phyloP scores from a whole-genome alignment of 2,888 invertebrate genomes.

The Drosophila longiperda region DNA sequence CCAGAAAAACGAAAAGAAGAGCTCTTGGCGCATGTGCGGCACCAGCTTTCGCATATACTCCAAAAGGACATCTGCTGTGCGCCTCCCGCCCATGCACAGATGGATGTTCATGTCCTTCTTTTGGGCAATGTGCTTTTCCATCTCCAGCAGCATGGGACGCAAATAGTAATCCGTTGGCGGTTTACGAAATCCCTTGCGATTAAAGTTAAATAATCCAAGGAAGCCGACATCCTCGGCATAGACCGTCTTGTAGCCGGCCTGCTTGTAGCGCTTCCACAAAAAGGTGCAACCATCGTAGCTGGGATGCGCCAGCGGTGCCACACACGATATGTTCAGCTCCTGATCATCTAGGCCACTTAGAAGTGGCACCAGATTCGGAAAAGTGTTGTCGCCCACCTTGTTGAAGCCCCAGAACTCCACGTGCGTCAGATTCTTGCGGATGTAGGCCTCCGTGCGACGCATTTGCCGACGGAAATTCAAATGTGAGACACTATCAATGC shows the following conservation, averaged over 20 bases:
- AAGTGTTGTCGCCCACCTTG: constrained; percentile 97
- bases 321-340: constrained; percentile 89
- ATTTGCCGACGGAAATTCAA: constrained; percentile 94
- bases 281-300: constrained; percentile 92
- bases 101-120: constrained; percentile 82
- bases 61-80: constrained; percentile 90
- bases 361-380: constrained; percentile 94
- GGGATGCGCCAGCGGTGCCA: constrained; percentile 86
- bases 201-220: constrained; percentile 93
- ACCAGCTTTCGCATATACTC: constrained; percentile 90
- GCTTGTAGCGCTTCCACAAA: constrained; percentile 92
- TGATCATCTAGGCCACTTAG: constrained; percentile 89
- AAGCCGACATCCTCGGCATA: constrained; percentile 93
- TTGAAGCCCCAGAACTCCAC: constrained; percentile 95
- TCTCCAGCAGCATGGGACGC: constrained; percentile 89
- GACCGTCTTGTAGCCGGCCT: constrained; percentile 90
- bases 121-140: constrained; percentile 89
- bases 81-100: constrained; percentile 83
- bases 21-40: constrained; percentile 86
- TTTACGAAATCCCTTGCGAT: constrained; percentile 90
- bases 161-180: constrained; percentile 95
- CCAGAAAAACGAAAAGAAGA: constrained; percentile 94
- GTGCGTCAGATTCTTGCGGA: constrained; percentile 85
- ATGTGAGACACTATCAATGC: constrained; percentile 94
- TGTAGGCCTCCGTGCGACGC: constrained; percentile 88